Evolutionary conservation across 2,113 vertebrate species (phyloP), one percentile per base, ranked within the genome.

Genomic region (Grantiella picta): DNA sequence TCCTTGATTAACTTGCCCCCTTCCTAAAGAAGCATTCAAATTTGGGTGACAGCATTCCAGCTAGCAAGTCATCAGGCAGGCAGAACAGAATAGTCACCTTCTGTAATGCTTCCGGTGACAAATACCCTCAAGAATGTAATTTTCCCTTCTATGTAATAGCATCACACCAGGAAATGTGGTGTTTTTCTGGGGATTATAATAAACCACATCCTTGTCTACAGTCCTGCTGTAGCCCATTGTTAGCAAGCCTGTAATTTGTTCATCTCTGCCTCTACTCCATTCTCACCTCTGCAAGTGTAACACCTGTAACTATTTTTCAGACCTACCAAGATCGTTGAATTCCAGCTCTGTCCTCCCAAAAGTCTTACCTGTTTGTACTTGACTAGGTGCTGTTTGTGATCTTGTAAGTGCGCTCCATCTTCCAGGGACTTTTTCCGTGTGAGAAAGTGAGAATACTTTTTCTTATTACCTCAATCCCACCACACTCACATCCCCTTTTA

Each of bases 181-280:
- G 64, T 77, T 92, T 90, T 93, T 86, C 68, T 92, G 76, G 12
- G 38, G 64, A 84, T 90, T 90, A 81, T 92, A 70, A 63, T 65
- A 92, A 75, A 84, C 86, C 73, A 86, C 83, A 89, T 93, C 86
- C 92, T 96, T 89, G 86, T 93, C 92, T 95, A 5, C 47, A 83
- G 82, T 78, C 24, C 44, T 94, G 47, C 52, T 89, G 38, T 52
- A 89, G 52, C 35, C 71, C 21, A 54, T 94, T 96, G 90, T 91
- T 93, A 92, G 56, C 64, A 81, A 81, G 35, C 38, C 64, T 94
- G 68, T 95, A 93, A 93, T 96, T 92, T 95, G 63, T 86, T 90
- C 42, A 44, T 68, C 11, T 72, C 53, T 38, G 33, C 44, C n/a
- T 64, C 66, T 61, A 53, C 59, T 82, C 36, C 16, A 0, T 94